phyloP scores from a whole-genome alignment of 2,113 vertebrate species.

The Bos indicus region DNA sequence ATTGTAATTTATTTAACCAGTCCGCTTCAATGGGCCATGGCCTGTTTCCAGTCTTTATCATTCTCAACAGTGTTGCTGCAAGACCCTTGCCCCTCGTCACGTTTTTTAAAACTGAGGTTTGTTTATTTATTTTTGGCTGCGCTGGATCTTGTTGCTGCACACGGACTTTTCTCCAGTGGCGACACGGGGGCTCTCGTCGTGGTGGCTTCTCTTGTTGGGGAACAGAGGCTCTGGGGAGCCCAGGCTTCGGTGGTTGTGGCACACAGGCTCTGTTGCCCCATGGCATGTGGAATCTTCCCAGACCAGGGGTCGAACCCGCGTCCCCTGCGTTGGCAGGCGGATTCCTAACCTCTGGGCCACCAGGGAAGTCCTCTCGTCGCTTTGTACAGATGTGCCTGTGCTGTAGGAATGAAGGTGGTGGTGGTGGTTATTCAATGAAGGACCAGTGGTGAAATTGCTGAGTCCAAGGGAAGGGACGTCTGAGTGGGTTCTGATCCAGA shows the following conservation, averaged over 20 bases:
- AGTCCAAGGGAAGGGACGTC: fast-evolving
- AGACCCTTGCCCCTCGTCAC: neutral
- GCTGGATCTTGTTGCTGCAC: neutral
- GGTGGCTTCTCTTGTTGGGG: neutral
- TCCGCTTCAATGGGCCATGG: neutral
- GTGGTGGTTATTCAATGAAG: neutral
- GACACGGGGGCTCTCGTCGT: fast-evolving
- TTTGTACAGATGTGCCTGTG: neutral
- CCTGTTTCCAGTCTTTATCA: neutral
- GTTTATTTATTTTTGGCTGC: neutral
- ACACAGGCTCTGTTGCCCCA: neutral
- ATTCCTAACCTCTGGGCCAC: neutral
- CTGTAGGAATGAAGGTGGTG: neutral
- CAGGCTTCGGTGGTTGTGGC: neutral
- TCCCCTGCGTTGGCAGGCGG: neutral
- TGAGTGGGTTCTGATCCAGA: neutral
- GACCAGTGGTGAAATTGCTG: neutral
- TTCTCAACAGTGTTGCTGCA: neutral
- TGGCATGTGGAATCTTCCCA: neutral
- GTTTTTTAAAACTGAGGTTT: neutral
- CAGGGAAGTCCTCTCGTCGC: neutral
- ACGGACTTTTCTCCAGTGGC: neutral
- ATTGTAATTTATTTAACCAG: neutral
- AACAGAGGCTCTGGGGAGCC: neutral
- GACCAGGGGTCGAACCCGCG: neutral